phyloP scores from a whole-genome alignment of 2,113 vertebrate species.

The Sinocyclocheilus anshuiensis region DNA sequence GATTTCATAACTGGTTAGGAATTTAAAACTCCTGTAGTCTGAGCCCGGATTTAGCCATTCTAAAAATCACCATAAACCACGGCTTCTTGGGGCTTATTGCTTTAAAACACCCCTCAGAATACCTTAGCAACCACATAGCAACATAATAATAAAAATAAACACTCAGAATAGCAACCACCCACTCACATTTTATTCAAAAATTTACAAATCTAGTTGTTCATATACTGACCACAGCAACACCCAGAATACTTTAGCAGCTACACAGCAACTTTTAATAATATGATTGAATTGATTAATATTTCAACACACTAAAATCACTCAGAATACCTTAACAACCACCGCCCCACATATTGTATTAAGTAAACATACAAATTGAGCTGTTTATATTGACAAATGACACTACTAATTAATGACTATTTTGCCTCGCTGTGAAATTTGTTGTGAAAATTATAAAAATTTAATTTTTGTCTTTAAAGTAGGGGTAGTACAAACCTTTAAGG shows the following conservation, averaged over 20 bases:
- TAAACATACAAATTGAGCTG: background rate
- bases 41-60: background rate
- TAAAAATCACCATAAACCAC: background rate
- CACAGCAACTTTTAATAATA: background rate
- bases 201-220: background rate
- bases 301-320: background rate
- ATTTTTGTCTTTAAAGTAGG: background rate
- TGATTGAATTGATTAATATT: background rate
- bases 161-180: background rate
- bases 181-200: background rate
- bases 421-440: background rate
- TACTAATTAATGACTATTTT: background rate
- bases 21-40: too few species aligned
- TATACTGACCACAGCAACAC: background rate
- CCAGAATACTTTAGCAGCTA: background rate
- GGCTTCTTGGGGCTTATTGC: background rate
- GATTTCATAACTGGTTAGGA: too few species aligned
- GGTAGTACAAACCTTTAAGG: background rate
- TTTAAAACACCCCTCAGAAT: background rate
- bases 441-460: background rate
- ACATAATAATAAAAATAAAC: background rate
- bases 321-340: background rate
- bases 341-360: background rate
- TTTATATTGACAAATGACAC: background rate
- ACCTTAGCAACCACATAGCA: constrained; percentile 18